Conservation (phyloP, 2,888 invertebrate genomes). For the Apotomis capreana region DNA sequence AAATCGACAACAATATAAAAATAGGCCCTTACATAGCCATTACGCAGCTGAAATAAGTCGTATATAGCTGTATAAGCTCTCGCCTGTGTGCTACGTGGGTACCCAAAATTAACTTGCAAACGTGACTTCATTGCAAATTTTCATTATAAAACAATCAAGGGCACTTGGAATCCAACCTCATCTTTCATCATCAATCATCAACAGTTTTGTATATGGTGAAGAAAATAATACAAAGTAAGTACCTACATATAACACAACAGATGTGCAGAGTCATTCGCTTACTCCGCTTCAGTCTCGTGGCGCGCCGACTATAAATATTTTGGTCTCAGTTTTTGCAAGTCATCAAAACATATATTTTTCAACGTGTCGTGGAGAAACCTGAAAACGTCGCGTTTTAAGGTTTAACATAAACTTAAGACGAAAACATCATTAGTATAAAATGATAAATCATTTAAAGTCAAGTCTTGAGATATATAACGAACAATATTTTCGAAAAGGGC, state of each 20-base stretch:
- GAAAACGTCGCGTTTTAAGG: conserved; percentile 1
- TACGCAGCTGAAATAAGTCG: too few species aligned
- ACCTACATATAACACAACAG: background rate
- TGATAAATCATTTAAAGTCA: conserved; percentile 40
- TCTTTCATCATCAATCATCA: too few species aligned
- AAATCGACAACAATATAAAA: too few species aligned
- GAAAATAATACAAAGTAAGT: background rate
- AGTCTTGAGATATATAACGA: conserved; percentile 27
- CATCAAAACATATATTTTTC: conserved; percentile 22
- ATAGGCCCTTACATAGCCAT: too few species aligned
- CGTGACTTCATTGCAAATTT: too few species aligned
- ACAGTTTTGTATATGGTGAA: background rate
- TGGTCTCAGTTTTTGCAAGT: conserved; percentile 20
- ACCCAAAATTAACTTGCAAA: too few species aligned
- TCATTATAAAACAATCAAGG: too few species aligned
- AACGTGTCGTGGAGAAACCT: conserved; percentile 3
- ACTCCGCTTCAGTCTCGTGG: background rate
- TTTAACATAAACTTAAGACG: conserved; percentile 12
- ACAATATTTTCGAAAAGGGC: background rate
- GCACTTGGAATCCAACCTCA: too few species aligned
- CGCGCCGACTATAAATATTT: conserved; percentile 4
- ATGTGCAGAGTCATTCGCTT: background rate
- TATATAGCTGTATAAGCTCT: too few species aligned
- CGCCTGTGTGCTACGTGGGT: too few species aligned
- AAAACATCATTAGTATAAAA: conserved; percentile 18